Base-by-base conservation (phyloP, 2,797 vertebrate genomes). In the Sebastes flavidus region DNA sequence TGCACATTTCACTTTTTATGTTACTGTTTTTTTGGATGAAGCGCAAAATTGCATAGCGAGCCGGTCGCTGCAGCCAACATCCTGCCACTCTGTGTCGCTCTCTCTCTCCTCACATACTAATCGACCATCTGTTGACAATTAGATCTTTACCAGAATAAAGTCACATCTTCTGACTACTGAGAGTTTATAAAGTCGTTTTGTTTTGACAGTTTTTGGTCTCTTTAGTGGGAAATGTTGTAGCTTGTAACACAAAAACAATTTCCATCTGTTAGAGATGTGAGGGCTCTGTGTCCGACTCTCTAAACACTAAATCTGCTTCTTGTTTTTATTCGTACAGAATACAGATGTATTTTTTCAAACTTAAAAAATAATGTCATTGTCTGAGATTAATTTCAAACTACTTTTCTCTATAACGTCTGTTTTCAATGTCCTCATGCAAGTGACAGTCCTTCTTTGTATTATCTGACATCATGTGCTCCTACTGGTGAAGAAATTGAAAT, bases 91-190 rank as follows among this genome's bases (percentile, higher is more conserved):
- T 62, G 3, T 82, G 63, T 5, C 29, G 46, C 66, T 63, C 22
- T 36, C n/a, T 65, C 24, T 73, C 10, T 36, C 34, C 9, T 25
- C 4, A 65, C 72, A 59, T 1, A 46, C 46, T 63, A 34, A 80
- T 12, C 34, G 69, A 69, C 77, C 84, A 75, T 84, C 87, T 87
- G 79, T 38, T 54, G 61, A 75, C 63, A 22, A 18, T 67, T 10
- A 18, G 12, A 65, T 24, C 13, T 32, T 22, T 12, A 59, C 29
- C 69, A 83, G 34, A 69, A 65, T 61, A 6, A 85, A 65, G 29
- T 72, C 16, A 70, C 38, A 46, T 22, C 59, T 22, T 25, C 25
- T 2, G 27, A 52, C 60, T 8, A 5, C 27, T 29, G 8, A 29
- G 30, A n/a, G 36, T 79, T 66, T 49, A 1, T 54, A 0, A 73